phyloP scores from a whole-genome alignment of 53 echinoderm and acorn worm species.

The Zoroaster sp. region DNA sequence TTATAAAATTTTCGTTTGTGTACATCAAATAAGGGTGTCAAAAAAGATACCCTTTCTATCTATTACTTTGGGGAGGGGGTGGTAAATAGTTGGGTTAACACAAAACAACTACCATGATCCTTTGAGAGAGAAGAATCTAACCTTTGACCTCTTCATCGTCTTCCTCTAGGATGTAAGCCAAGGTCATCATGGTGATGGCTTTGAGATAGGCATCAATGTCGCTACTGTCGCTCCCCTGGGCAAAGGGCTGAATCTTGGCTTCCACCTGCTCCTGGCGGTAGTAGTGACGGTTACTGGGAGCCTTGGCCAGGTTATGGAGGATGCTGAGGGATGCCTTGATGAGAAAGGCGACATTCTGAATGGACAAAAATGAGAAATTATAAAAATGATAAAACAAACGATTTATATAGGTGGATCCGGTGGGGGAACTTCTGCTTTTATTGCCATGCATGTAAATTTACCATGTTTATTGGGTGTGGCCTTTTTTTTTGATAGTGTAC shows the following conservation, averaged over 20 bases:
- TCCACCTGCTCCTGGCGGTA: constrained; percentile 75
- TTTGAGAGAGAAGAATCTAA: not conserved
- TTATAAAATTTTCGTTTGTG: too few species aligned
- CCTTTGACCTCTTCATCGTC: constrained; percentile 40
- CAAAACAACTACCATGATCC: not conserved
- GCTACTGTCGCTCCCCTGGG: constrained; percentile 51
- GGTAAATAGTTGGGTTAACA: too few species aligned
- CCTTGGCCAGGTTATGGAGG: constrained; percentile 94
- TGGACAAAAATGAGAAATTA: too few species aligned
- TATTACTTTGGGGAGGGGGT: too few species aligned
- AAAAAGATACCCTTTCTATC: too few species aligned
- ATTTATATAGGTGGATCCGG: too few species aligned
- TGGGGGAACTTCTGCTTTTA: too few species aligned
- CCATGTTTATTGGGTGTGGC: too few species aligned
- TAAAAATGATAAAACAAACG: too few species aligned
- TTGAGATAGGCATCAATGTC: constrained; percentile 72
- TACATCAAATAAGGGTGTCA: too few species aligned
- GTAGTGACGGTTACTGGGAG: constrained; percentile 69
- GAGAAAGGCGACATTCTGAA: constrained; percentile 86
- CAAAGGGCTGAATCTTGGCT: constrained; percentile 72
- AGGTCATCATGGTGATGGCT: constrained; percentile 93
- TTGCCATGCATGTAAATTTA: too few species aligned
- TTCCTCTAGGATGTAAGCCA: constrained; percentile 94
- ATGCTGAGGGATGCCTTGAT: constrained; percentile 94
- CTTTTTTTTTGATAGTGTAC: too few species aligned